Conservation (phyloP, 2,113 vertebrate genomes). For the Lophochroa leadbeateri region DNA sequence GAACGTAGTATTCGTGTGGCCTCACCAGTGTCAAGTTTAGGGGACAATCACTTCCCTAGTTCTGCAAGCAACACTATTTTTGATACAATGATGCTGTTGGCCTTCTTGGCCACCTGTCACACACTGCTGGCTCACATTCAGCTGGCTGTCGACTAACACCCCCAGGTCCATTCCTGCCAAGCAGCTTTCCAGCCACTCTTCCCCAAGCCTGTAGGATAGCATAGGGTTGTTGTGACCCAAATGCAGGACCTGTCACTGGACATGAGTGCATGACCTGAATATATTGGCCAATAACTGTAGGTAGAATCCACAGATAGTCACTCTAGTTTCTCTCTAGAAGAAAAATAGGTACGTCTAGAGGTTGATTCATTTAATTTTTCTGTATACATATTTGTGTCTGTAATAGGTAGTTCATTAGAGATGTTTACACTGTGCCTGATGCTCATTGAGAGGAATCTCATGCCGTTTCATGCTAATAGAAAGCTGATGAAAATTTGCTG, state of each 20-base stretch:
- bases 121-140: neutral
- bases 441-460: neutral
- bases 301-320: neutral
- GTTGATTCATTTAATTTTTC: constrained; percentile 6
- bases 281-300: neutral
- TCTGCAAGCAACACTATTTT: neutral
- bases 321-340: neutral
- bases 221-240: neutral
- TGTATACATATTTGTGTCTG: neutral
- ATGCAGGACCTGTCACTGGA: neutral
- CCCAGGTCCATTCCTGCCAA: fast-evolving
- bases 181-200: neutral
- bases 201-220: neutral
- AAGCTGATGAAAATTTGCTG: constrained; percentile 38
- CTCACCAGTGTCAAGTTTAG: too few species aligned
- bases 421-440: constrained; percentile 1
- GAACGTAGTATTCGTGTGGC: neutral
- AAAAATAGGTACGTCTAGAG: neutral
- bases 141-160: neutral
- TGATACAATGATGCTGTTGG: neutral
- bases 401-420: constrained; percentile 35
- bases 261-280: neutral
- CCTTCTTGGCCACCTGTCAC: neutral
- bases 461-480: constrained; percentile 30
- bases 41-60: neutral